Evolutionary conservation across 2,888 invertebrate species (phyloP).

Genomic region (Philonicus albiceps): DNA sequence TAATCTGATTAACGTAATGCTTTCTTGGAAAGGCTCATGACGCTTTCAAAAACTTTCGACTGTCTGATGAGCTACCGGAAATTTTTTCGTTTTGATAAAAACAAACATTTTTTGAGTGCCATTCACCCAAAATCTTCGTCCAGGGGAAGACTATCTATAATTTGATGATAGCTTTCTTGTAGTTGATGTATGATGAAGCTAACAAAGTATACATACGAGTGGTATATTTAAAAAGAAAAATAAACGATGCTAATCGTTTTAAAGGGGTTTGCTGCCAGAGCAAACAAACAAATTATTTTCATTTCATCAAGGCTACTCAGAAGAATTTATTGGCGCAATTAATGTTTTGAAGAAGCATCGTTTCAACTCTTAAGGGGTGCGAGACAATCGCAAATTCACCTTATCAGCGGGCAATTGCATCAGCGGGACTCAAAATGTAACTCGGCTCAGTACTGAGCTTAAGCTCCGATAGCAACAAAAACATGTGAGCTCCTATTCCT

Average conservation of each 20-base stretch:
- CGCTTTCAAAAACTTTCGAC: background rate
- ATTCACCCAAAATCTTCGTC: background rate
- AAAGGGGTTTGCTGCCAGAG: background rate
- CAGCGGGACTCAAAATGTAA: background rate
- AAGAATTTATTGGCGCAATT: background rate
- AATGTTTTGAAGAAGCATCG: background rate
- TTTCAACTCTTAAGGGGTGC: background rate
- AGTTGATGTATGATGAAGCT: background rate
- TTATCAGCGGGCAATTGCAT: background rate
- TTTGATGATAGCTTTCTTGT: background rate
- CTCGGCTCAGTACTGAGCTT: background rate
- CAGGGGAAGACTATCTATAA: background rate
- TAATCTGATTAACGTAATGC: background rate
- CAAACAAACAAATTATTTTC: background rate
- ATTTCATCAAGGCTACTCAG: background rate
- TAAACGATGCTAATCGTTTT: background rate
- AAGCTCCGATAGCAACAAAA: background rate
- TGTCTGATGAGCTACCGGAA: background rate
- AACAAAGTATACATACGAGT: background rate
- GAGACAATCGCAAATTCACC: background rate
- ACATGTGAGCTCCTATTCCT: background rate
- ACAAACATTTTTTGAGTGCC: background rate
- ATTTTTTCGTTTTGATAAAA: background rate
- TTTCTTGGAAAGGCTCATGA: background rate
- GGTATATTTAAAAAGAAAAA: background rate